Evolutionary conservation across 2,113 vertebrate species (phyloP).

Genomic region (Murina feae): DNA sequence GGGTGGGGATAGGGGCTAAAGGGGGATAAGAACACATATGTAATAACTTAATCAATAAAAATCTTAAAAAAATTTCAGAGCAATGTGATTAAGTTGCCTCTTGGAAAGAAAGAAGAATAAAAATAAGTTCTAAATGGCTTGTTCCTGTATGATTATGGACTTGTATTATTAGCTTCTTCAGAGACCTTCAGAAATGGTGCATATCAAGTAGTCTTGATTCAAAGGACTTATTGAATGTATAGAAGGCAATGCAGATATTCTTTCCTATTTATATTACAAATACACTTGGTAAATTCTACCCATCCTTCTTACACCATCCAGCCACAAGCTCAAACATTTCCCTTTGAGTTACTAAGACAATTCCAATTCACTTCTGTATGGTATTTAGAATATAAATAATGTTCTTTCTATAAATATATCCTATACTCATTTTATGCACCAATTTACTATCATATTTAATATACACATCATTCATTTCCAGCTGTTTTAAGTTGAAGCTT

Average conservation of each 20-base stretch:
- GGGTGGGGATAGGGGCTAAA: too few relatives aligned
- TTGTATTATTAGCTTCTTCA: background rate
- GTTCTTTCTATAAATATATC: background rate
- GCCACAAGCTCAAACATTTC: slow-evolving; percentile 49
- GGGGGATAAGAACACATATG: too few relatives aligned
- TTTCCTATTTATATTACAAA: slow-evolving; percentile 70
- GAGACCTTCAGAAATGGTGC: background rate
- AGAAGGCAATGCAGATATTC: slow-evolving; percentile 35
- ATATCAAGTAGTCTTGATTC: slow-evolving; percentile 46
- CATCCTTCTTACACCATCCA: slow-evolving; percentile 7
- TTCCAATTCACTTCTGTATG: slow-evolving; percentile 2
- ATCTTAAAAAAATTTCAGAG: too few relatives aligned
- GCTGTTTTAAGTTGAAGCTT: background rate
- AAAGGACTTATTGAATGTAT: slow-evolving; percentile 38
- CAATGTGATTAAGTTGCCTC: background rate
- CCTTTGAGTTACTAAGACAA: slow-evolving; percentile 59
- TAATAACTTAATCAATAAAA: too few relatives aligned
- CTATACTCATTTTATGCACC: background rate
- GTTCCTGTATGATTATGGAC: slow-evolving; percentile 26
- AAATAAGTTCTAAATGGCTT: background rate
- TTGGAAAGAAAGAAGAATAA: background rate
- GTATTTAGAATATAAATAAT: background rate
- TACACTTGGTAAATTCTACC: slow-evolving; percentile 62
- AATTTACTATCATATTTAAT: background rate
- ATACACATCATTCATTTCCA: background rate